Conservation (phyloP, 2,113 vertebrate species). For the Mola mola region DNA sequence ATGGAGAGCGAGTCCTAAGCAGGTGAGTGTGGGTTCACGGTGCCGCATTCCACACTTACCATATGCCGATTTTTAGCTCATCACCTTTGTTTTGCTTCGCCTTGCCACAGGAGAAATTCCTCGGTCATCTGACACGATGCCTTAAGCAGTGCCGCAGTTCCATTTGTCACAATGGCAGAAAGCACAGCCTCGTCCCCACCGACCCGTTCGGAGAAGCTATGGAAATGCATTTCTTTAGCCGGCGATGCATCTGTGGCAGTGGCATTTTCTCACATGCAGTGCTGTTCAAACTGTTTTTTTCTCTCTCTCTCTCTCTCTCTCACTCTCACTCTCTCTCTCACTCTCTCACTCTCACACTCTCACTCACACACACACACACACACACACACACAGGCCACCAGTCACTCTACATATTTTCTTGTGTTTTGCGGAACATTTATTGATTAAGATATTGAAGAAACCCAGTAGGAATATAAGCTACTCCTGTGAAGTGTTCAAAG, state of each 20-base stretch:
- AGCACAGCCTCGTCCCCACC: constrained; percentile 31
- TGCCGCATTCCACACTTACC: too few relatives aligned
- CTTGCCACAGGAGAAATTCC: constrained; percentile 54
- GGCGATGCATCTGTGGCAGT: constrained; percentile 17
- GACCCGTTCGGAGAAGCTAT: constrained; percentile 49
- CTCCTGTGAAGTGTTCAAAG: constrained; percentile 14
- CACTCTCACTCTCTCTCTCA: constrained; percentile 5
- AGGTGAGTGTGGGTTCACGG: constrained; percentile 65
- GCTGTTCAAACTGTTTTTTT: neutral
- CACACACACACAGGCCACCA: constrained; percentile 2
- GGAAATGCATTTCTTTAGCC: constrained; percentile 49
- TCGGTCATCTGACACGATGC: constrained; percentile 71
- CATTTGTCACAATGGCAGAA: constrained; percentile 60
- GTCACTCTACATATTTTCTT: constrained; percentile 5
- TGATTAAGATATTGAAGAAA: constrained; percentile 6
- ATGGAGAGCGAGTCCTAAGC: constrained; percentile 90
- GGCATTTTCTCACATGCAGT: constrained; percentile 49
- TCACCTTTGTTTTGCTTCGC: constrained; percentile 6
- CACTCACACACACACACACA: constrained; percentile 3
- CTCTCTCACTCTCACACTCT: constrained; percentile 13
- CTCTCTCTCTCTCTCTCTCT: constrained; percentile 11
- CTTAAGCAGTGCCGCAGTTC: constrained; percentile 70
- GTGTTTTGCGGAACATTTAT: constrained; percentile 33
- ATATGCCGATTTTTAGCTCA: neutral
- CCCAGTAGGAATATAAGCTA: constrained; percentile 6